phyloP scores from a whole-genome alignment of 2,113 vertebrate species.

The Carassius carassius region DNA sequence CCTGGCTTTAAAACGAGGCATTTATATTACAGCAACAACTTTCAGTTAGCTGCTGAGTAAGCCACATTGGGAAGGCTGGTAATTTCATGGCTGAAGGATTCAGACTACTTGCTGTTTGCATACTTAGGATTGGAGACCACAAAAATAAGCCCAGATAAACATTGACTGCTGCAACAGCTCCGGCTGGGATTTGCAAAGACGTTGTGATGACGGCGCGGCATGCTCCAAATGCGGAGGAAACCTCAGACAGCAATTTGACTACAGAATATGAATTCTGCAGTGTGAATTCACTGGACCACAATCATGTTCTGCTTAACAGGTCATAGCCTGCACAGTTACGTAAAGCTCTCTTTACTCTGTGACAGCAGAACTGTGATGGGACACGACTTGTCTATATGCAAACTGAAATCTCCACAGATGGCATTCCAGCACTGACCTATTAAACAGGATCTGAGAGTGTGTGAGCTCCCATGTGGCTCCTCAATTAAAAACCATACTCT shows the following conservation, averaged over 20 bases:
- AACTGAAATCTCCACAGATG: conserved; percentile 55
- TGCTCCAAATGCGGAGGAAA: conserved; percentile 16
- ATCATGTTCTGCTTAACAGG: conserved; percentile 18
- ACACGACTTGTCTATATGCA: conserved; percentile 29
- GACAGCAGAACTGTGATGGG: conserved; percentile 20
- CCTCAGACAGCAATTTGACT: conserved; percentile 3
- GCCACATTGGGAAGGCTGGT: conserved; percentile 64
- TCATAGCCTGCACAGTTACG: conserved; percentile 46
- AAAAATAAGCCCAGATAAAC: conserved; percentile 54
- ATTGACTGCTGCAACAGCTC: conserved; percentile 29
- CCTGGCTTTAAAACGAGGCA: conserved; percentile 44
- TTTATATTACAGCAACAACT: conserved; percentile 43
- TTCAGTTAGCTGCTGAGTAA: conserved; percentile 67
- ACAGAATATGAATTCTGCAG: conserved; percentile 18
- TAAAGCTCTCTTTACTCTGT: conserved; percentile 32
- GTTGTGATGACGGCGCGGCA: not conserved
- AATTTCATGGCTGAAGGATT: conserved; percentile 75
- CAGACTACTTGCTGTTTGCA: conserved; percentile 63
- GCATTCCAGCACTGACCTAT: conserved; percentile 58
- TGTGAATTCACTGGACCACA: conserved; percentile 8
- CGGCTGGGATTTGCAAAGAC: not conserved
- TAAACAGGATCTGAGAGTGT: conserved; percentile 46
- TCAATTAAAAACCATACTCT: conserved; percentile 39
- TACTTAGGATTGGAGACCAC: conserved; percentile 55
- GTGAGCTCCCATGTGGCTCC: conserved; percentile 47